Evolutionary conservation across 2,113 vertebrate species (phyloP), one percentile per base, ranked within the genome.

Genomic region (Urocitellus parryii): DNA sequence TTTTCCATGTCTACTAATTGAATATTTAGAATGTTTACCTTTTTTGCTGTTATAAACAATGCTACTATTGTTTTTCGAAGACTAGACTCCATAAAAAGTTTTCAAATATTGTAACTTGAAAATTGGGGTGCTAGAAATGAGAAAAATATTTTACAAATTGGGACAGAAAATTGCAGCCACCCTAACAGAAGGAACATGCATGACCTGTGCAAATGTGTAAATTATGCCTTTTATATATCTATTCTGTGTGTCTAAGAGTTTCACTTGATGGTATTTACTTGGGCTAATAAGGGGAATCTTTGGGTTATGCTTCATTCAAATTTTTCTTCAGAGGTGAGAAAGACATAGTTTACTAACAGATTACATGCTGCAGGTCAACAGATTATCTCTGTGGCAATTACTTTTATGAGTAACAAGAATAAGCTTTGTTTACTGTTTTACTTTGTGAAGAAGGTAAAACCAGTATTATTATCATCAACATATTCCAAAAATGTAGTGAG

Each of bases 341-440:
- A 82, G 51, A 91, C 7, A 61, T 27, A 39, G 48, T 90, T 95
- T 65, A 61, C 22, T 25, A 67, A n/a, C 32, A 61, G 17, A 78
- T 95, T 68, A 86, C 7, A 72, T 32, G 45, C 65, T n/a, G 42
- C 29, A n/a, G 16, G n/a, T 45, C 84, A 32, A 77, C 13, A 25
- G 37, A 89, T 58, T 8, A 94, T 14, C 27, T 17, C 63, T 78
- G 5, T 16, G 82, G 61, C 13, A 95, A 63, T 89, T 78, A 97
- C 85, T 96, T 92, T 96, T 85, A 85, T 95, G 67, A 78, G 56
- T 74, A 91, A 72, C 42, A 77, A 25, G 79, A 51, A 87, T 88
- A 79, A 91, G 51, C 73, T 78, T 85, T 95, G 45, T 58, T 93
- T 77, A 95, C 25, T 53, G 61, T 91, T 91, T 84, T 73, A 45